These are phyloP conservation scores for Platichthys flesus DNA, from an alignment of 2,113 vertebrate genomes.

Conservation along the genomic window DNA sequence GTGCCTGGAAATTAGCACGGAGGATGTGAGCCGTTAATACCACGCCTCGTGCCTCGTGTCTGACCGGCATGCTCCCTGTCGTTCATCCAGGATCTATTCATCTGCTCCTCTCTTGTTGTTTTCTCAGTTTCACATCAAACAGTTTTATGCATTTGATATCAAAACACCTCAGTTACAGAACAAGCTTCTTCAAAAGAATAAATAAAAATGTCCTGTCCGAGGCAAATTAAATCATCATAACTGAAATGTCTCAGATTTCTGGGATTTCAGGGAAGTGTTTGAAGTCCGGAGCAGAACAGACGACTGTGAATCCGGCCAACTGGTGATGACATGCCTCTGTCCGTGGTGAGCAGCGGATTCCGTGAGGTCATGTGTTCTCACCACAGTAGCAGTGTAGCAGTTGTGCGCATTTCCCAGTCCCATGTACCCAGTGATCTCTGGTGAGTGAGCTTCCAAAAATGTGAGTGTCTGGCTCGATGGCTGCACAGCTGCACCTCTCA, in stretches of 20 bases:
- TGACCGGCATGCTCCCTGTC: slow-evolving; percentile 1
- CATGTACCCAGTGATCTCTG: slow-evolving; percentile 27
- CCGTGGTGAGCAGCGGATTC: slow-evolving; percentile 33
- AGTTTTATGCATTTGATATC: not conserved
- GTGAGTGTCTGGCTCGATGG: slow-evolving; percentile 36
- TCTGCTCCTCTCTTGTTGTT: slow-evolving; percentile 12
- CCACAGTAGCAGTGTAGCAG: slow-evolving; percentile 32
- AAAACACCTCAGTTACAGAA: not conserved
- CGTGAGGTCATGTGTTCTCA: slow-evolving; percentile 41
- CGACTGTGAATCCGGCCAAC: slow-evolving; percentile 39
- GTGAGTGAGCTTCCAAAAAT: slow-evolving; percentile 34
- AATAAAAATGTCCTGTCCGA: not conserved
- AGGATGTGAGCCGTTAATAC: slow-evolving; percentile 26
- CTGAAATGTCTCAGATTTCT: slow-evolving; percentile 17
- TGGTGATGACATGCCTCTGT: slow-evolving; percentile 43
- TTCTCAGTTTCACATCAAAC: slow-evolving; percentile 23
- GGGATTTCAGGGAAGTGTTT: slow-evolving; percentile 15
- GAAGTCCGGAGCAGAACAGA: slow-evolving; percentile 33
- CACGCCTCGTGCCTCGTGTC: slow-evolving; percentile 3
- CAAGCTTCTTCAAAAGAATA: not conserved
- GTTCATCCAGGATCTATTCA: slow-evolving; percentile 14
- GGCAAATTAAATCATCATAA: slow-evolving; percentile 20
- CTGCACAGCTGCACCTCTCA: slow-evolving; percentile 65
- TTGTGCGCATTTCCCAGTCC: slow-evolving; percentile 14
- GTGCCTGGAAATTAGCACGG: slow-evolving; percentile 42